Evolutionary conservation across 1,140 invertebrate genomes (phyloP), one percentile per base, ranked within the genome.

Genomic region (Papilio polytes): DNA sequence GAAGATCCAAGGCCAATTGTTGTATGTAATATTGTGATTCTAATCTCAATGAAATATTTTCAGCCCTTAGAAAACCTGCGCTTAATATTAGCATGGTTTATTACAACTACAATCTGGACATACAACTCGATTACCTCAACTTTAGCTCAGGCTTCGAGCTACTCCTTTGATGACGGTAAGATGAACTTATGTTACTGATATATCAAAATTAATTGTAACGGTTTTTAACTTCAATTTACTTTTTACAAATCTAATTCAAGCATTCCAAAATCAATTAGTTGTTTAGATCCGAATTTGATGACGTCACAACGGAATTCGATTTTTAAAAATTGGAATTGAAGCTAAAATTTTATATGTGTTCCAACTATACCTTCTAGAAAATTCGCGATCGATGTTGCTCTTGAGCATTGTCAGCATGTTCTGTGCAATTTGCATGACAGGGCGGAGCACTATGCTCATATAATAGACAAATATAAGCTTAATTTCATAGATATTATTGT

Each of bases 21-120:
- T 2, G 36, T 41, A 7, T 48, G 13, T 48, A 15, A 48, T 48
- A 13, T 48, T 48, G 6, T 48, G 0, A 13, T 15, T 48, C 13
- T 48, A 15, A 48, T 48, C 3, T 81, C 48, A 12, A 44, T 78
- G 59, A 3, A 74, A 59, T 80, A 78, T 78, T 91, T 90, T 51
- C 83, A 95, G 94, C 94, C 94, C 0, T 74, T 95, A 46, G 91
- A 95, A 72, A 94, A 95, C 77, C 81, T 95, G 78, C 89, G 92
- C 0, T 82, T 90, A 0, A 84, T 91, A 12, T 84, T 93, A 84
- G 84, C 88, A 3, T 95, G 92, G 92, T 87, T 95, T 74, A 70
- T 94, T 41, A 83, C 91, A 1, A 94, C 92, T 0, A 87, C 89
- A 8, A 74, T 94, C 7, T 95, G 94, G 94, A 81, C 94, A 59